Evolutionary conservation across 2,797 vertebrate genomes (phyloP).

Genomic region (Scomberomorus guttatus): DNA sequence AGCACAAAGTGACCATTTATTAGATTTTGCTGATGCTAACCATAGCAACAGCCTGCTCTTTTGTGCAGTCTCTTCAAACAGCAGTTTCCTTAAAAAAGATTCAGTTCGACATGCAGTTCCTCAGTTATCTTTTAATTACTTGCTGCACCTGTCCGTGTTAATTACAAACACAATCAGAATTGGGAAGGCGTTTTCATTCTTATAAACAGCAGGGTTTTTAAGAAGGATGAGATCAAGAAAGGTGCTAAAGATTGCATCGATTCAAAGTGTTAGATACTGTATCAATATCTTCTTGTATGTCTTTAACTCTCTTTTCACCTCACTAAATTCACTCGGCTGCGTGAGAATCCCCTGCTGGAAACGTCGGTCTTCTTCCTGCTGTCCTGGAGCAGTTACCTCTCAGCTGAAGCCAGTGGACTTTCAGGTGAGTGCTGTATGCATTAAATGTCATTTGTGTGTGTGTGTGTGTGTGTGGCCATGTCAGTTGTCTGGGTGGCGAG

Average conservation of each 20-base stretch:
- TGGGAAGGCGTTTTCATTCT: slow-evolving; percentile 26
- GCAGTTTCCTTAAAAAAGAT: slow-evolving; percentile 17
- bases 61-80: slow-evolving; percentile 34
- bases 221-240: background rate
- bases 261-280: slow-evolving; percentile 14
- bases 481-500: background rate
- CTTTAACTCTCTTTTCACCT: slow-evolving; percentile 87
- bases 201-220: slow-evolving; percentile 10
- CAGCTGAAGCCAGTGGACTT: slow-evolving; percentile 88
- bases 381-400: slow-evolving; percentile 92
- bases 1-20: slow-evolving; percentile 66
- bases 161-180: slow-evolving; percentile 34
- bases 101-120: slow-evolving; percentile 7
- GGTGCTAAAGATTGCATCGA: background rate
- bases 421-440: slow-evolving; percentile 82
- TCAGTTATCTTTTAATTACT: slow-evolving; percentile 54
- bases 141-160: slow-evolving; percentile 30
- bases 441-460: slow-evolving; percentile 22
- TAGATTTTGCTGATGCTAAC: slow-evolving; percentile 59
- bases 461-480: slow-evolving; percentile 27
- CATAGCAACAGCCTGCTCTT: slow-evolving; percentile 40
- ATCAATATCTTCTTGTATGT: slow-evolving; percentile 52
- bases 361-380: slow-evolving; percentile 89
- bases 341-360: slow-evolving; percentile 89
- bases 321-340: slow-evolving; percentile 90